A percentile compares a stretch with the other conserved stretches of the same genome.
These are phyloP conservation scores for Deilephila porcellus DNA, from an alignment of 2,888 invertebrate species.

Conservation along the genomic window DNA sequence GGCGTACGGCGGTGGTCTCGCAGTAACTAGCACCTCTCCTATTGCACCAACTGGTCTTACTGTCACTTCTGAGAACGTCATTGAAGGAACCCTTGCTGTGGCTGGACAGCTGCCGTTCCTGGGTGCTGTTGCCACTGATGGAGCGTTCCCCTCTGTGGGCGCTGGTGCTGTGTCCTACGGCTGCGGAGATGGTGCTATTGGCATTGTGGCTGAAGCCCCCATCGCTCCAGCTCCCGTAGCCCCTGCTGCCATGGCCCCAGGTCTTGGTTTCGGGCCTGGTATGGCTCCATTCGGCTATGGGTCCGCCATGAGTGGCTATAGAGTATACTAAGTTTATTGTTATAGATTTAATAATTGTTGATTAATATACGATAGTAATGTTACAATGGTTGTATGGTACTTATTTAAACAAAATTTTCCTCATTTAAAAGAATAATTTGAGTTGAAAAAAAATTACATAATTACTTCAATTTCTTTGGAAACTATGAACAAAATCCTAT, in stretches of 20 bases:
- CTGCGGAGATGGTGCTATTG: slow-evolving; percentile 56
- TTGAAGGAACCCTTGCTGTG: slow-evolving; percentile 46
- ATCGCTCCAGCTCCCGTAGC: slow-evolving; percentile 22
- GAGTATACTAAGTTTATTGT: background rate
- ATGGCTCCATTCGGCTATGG: slow-evolving; percentile 17
- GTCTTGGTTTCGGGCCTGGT: slow-evolving; percentile 8
- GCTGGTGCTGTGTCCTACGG: slow-evolving; percentile 55
- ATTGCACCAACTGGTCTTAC: slow-evolving; percentile 55
- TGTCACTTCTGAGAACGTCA: slow-evolving; percentile 48
- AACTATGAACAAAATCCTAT: no score
- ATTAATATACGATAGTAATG: no score
- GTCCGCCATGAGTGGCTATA: slow-evolving; percentile 13
- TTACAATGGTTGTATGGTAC: no score
- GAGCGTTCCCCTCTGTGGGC: slow-evolving; percentile 51
- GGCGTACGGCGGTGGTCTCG: slow-evolving; percentile 45
- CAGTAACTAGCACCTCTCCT: slow-evolving; percentile 50
- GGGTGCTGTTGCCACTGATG: slow-evolving; percentile 47
- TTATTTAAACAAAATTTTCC: no score
- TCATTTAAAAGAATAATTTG: no score
- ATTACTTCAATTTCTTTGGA: no score
- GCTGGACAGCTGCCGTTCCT: slow-evolving; percentile 50
- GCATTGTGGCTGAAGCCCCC: slow-evolving; percentile 49
- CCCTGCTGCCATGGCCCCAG: slow-evolving; percentile 1
- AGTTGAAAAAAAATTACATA: no score
- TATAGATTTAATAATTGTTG: no score